Evolutionary conservation across 2,113 vertebrate species (phyloP).

Genomic region (Melanerpes formicivorus): DNA sequence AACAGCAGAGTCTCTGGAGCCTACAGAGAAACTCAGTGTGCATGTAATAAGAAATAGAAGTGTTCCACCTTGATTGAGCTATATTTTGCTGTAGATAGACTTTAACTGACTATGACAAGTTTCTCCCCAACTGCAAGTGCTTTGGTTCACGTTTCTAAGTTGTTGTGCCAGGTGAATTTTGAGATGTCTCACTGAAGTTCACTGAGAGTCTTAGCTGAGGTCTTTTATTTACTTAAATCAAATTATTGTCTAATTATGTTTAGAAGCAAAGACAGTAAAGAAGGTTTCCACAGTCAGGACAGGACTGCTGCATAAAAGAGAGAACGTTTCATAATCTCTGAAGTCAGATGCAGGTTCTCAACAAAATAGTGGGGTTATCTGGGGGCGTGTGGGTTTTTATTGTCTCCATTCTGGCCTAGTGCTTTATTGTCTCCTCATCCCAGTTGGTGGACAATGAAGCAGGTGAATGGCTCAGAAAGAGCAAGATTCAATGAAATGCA

Average conservation of each 20-base stretch:
- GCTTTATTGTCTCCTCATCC: neutral
- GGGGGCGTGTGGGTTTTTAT: neutral
- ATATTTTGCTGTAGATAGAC: constrained; percentile 5
- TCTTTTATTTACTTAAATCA: neutral
- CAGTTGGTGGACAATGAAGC: no score
- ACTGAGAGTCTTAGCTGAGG: neutral
- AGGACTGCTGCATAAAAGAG: neutral
- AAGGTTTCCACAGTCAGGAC: neutral
- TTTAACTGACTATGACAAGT: constrained; percentile 37
- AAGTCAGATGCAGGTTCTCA: neutral
- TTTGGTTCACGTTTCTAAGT: constrained; percentile 25
- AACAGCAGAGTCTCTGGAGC: neutral
- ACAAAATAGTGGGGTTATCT: neutral
- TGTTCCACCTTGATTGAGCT: constrained; percentile 29
- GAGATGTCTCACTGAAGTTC: constrained; percentile 4
- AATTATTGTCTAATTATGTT: neutral
- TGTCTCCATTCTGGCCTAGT: neutral
- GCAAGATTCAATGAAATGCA: neutral
- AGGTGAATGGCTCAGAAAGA: no score
- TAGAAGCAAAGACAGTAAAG: neutral
- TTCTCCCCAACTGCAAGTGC: neutral
- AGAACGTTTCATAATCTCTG: neutral
- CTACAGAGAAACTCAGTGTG: neutral
- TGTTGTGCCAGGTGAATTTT: neutral
- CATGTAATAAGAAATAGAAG: neutral